These are phyloP conservation scores for Serilophus lunatus DNA, from an alignment of 2,113 vertebrate species.

Conservation along the genomic window DNA sequence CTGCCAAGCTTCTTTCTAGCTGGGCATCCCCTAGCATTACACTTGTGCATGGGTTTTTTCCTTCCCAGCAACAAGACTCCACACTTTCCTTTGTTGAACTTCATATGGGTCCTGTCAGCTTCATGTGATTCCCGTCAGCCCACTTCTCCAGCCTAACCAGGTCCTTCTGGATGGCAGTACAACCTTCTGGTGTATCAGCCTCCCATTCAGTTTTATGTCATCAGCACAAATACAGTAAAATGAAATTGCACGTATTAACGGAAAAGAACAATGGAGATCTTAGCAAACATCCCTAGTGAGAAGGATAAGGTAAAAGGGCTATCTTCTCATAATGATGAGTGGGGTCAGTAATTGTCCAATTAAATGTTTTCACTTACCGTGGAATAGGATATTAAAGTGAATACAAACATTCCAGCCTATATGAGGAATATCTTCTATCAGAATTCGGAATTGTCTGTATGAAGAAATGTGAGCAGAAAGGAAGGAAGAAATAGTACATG, in stretches of 20 bases:
- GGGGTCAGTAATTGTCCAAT: not conserved
- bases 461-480: not conserved
- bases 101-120: not conserved
- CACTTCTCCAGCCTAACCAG: not conserved
- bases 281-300: not conserved
- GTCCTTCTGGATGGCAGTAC: not conserved
- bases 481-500: not conserved
- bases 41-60: rapidly evolving
- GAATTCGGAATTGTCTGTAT: not conserved
- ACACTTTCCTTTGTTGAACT: not conserved
- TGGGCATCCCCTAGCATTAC: not conserved
- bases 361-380: not conserved
- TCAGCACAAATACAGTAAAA: not conserved
- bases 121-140: not conserved
- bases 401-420: not conserved
- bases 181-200: rapidly evolving
- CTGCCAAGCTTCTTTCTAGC: not conserved
- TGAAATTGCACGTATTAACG: not conserved
- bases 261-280: not conserved
- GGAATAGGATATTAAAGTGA: not conserved
- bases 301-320: not conserved
- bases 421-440: not conserved
- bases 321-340: not conserved
- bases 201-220: not conserved
- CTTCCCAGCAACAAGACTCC: not conserved